A percentile compares a stretch with the other conserved stretches of the same genome.
These are phyloP conservation scores for Philereme vetulata DNA, from an alignment of 2,888 invertebrate genomes.

Conservation along the genomic window DNA sequence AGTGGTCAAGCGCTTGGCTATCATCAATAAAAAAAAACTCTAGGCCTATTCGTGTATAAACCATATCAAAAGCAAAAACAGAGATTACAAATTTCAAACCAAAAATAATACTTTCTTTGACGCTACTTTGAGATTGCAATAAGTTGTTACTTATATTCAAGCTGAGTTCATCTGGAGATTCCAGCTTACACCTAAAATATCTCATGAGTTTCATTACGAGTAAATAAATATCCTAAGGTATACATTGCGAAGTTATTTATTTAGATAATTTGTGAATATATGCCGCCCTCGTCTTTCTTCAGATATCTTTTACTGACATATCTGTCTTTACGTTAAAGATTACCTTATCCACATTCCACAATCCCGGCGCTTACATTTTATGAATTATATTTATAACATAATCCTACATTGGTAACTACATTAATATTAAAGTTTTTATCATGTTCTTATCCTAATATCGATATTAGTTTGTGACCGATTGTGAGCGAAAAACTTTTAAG, in stretches of 20 bases:
- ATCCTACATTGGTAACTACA: constrained; percentile 39
- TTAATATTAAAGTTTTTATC: constrained; percentile 7
- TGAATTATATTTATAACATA: constrained; percentile 24
- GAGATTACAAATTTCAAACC: too few relatives aligned
- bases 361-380: constrained; percentile 69
- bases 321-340: neutral
- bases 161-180: neutral
- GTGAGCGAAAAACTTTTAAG: neutral
- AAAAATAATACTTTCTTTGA: too few relatives aligned
- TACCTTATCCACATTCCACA: constrained; percentile 68
- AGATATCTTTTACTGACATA: neutral
- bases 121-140: too few relatives aligned
- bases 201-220: neutral
- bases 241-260: neutral
- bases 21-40: too few relatives aligned
- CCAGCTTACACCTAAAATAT: neutral
- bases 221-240: constrained; percentile 2
- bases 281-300: neutral
- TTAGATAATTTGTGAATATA: too few relatives aligned
- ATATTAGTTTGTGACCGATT: constrained; percentile 6
- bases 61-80: too few relatives aligned
- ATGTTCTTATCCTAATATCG: neutral
- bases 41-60: too few relatives aligned
- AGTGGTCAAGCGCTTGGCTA: too few relatives aligned
- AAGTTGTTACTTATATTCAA: neutral